Evolutionary conservation across 92 coral and sea anemone species (phyloP).

Genomic region (Nematostella vectensis): DNA sequence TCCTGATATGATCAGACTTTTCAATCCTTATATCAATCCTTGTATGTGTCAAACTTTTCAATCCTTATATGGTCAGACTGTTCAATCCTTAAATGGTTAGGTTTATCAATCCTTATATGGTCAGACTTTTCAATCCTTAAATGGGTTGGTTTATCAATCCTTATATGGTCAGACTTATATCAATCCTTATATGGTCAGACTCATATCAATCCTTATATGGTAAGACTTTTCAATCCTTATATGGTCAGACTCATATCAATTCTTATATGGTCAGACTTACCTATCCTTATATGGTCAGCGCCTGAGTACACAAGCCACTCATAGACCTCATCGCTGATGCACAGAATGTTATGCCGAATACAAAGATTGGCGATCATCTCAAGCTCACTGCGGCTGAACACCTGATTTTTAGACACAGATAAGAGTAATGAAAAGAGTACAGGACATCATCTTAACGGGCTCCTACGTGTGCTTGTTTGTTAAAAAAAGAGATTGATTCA

Average conservation of each 20-base stretch:
- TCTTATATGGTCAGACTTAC: slow-evolving; percentile 8
- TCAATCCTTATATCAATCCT: slow-evolving; percentile 77
- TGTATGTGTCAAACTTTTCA: slow-evolving; percentile 22
- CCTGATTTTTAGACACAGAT: slow-evolving; percentile 26
- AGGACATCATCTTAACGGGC: background rate
- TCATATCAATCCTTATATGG: slow-evolving; percentile 75
- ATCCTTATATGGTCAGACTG: slow-evolving; percentile 78
- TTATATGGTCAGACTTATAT: slow-evolving; percentile 67
- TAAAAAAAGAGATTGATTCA: background rate
- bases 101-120: slow-evolving; percentile 68
- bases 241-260: no score
- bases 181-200: no score
- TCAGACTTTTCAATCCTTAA: no score
- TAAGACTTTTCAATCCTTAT: slow-evolving; percentile 60
- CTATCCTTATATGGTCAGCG: slow-evolving; percentile 76
- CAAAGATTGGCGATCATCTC: slow-evolving; percentile 83
- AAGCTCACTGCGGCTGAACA: slow-evolving; percentile 66
- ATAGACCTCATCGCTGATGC: slow-evolving; percentile 96
- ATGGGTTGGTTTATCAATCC: slow-evolving; percentile 41
- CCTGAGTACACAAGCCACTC: slow-evolving; percentile 90
- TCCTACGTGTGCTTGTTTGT: background rate
- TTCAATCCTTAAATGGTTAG: no score
- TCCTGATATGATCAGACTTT: no score
- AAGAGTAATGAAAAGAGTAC: background rate
- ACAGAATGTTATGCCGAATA: slow-evolving; percentile 69